phyloP scores from a whole-genome alignment of 2,797 vertebrate species.

The Neopelma chrysocephalum region DNA sequence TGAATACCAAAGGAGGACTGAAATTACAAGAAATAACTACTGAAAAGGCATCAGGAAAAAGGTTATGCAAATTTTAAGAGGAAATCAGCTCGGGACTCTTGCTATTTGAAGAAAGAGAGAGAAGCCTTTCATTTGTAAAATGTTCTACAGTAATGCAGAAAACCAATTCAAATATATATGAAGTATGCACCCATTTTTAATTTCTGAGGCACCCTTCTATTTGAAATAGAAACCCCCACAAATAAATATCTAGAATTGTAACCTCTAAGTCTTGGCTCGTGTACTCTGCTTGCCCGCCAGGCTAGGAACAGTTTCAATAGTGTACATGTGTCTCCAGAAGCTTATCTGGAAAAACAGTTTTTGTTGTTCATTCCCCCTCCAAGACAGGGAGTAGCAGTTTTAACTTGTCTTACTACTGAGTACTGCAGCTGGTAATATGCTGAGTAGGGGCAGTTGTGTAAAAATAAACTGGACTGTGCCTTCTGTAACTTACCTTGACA shows the following conservation, averaged over 20 bases:
- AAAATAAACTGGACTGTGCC: neutral
- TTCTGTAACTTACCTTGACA: neutral
- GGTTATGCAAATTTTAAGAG: neutral
- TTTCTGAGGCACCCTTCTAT: neutral
- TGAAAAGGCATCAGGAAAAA: neutral
- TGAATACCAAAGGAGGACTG: neutral
- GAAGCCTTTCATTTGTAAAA: neutral
- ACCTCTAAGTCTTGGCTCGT: neutral
- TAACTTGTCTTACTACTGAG: neutral
- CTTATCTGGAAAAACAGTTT: neutral
- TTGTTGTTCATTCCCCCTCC: fast-evolving
- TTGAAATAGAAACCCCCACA: neutral
- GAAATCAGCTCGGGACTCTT: neutral
- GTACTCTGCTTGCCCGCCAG: neutral
- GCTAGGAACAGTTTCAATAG: neutral
- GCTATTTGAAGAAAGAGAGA: neutral
- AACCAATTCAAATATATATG: neutral
- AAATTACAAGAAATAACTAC: neutral
- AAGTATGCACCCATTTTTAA: neutral
- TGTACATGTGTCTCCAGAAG: neutral
- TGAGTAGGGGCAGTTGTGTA: neutral
- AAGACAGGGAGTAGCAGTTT: neutral
- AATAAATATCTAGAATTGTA: neutral
- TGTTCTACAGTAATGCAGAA: neutral
- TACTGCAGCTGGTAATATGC: neutral